These are phyloP conservation scores for Hucho hucho DNA, from an alignment of 2,113 vertebrate species.

Conservation along the genomic window DNA sequence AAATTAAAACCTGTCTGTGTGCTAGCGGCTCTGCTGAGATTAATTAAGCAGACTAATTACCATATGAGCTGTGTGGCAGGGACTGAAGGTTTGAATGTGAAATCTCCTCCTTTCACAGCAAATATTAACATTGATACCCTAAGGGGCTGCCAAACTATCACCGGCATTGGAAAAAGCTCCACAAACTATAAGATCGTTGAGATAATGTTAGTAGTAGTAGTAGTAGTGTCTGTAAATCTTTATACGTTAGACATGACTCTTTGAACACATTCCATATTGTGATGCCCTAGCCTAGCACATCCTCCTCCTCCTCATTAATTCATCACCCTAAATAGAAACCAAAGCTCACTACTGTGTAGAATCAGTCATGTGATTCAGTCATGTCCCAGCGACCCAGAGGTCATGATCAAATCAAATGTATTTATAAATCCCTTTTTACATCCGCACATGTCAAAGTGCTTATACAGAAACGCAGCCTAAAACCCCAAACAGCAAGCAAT, in stretches of 20 bases:
- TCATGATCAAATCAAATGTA: constrained; percentile 13
- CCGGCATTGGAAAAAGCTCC: constrained; percentile 44
- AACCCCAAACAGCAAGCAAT: too few species aligned
- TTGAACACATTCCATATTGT: constrained; percentile 8
- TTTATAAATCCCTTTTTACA: too few species aligned
- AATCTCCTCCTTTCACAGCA: constrained; percentile 70
- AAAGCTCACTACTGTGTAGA: constrained; percentile 15
- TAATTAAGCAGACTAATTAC: constrained; percentile 73
- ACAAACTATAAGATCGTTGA: constrained; percentile 5
- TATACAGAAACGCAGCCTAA: too few species aligned
- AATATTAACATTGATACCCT: constrained; percentile 69
- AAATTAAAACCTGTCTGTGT: constrained; percentile 68
- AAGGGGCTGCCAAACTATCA: constrained; percentile 64
- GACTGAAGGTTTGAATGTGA: constrained; percentile 66
- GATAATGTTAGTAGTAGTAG: not conserved
- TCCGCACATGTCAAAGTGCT: too few species aligned
- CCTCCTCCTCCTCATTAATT: constrained; percentile 12
- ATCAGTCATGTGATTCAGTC: constrained; percentile 42
- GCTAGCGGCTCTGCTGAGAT: constrained; percentile 66
- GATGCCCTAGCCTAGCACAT: constrained; percentile 25
- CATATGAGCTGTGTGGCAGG: constrained; percentile 67
- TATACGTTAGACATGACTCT: constrained; percentile 10
- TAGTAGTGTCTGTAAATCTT: not conserved
- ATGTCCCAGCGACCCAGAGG: constrained; percentile 35
- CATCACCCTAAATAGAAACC: constrained; percentile 3